Evolutionary conservation across 2,113 vertebrate genomes (phyloP), one percentile per base, ranked within the genome.

Genomic region (Phodopus roborovskii): DNA sequence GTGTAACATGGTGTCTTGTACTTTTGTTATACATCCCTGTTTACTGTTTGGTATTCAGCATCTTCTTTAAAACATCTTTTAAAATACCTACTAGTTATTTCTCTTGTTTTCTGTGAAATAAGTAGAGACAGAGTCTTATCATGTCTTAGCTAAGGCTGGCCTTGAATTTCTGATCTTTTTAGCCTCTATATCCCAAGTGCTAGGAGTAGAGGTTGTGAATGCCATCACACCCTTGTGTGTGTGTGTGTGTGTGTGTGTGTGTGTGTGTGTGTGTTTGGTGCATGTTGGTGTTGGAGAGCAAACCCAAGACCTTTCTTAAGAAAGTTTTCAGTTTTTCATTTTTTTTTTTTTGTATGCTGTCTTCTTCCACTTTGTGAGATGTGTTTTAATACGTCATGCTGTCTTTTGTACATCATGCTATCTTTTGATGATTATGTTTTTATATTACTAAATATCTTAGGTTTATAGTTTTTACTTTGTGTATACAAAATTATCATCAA

Each of bases 31-130:
- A 33, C 1, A 58, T 90, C 90, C 45, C 26, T 28, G 20, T 56
- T 92, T 74, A 56, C 39, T 77, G 75, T 74, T 84, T 77, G 50
- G 28, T 62, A 50, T 90, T 81, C 1, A 88, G 4, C 36, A 84
- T 88, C 33, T 90, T 88, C 45, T 53, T 45, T 13, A 28, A 74
- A 75, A 48, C n/a, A 86, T 86, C 28, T 91, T 90, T 50, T 39
- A 90, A 91, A 96, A 86, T 92, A 62, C 62, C 74, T 89, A 60
- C n/a, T 94, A 86, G 66, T 45, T 9, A 12, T 93, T 58, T 85
- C 5, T 71, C 10, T 97, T 92, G 50, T 95, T 39, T 95, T 83
- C 11, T 22, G 7, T 83, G 73, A 94, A 87, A 39, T 96, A 79
- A 64, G 36, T 83, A 48, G 45, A 48, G 74, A 77, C 8, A 17